Evolutionary conservation across 2,888 invertebrate genomes (phyloP).

Genomic region (Philaethria dido): DNA sequence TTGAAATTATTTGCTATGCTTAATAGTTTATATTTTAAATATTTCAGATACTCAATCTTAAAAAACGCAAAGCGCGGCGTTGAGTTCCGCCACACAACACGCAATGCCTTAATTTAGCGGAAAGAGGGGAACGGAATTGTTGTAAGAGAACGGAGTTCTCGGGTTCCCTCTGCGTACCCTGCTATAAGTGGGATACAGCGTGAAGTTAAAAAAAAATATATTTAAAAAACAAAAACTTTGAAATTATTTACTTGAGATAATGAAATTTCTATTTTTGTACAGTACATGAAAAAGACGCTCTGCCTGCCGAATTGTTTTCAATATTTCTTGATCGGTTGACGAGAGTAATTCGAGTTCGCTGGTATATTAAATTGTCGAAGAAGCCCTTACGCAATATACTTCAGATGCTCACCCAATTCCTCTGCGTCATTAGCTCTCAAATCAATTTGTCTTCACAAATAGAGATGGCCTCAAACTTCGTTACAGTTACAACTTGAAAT

Average conservation of each 20-base stretch:
- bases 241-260: background rate
- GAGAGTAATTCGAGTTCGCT: slow-evolving; percentile 9
- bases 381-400: slow-evolving; percentile 34
- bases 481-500: slow-evolving; percentile 21
- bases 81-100: no score
- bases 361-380: slow-evolving; percentile 33
- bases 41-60: no score
- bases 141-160: no score
- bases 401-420: slow-evolving; percentile 36
- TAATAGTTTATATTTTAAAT: no score
- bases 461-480: slow-evolving; percentile 33
- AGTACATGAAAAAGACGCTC: background rate
- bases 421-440: slow-evolving; percentile 38
- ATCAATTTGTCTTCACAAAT: slow-evolving; percentile 40
- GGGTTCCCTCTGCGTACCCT: no score
- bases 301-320: background rate
- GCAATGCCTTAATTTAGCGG: no score
- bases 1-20: no score
- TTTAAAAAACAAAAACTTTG: no score
- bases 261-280: background rate
- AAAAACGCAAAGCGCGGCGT: no score
- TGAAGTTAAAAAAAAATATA: no score
- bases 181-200: no score
- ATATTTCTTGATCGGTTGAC: slow-evolving; percentile 16
- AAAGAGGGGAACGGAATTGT: no score